Conservation (phyloP, 2,888 invertebrate species). For the Agrenia bidenticulata region DNA sequence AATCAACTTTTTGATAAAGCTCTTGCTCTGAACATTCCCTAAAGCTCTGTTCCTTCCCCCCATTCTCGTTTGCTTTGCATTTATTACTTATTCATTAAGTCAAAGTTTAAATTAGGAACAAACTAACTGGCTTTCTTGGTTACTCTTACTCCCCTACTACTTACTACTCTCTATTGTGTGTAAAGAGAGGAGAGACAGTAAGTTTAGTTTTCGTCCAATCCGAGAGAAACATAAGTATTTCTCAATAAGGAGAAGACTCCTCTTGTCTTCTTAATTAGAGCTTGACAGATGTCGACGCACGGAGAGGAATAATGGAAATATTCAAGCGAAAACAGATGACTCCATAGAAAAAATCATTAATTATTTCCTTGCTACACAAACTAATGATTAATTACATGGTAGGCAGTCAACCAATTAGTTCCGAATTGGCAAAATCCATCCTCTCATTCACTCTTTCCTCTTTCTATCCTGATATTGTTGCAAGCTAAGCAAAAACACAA, state of each 20-base stretch:
- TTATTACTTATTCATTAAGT: constrained; percentile 8
- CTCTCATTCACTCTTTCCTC: background rate
- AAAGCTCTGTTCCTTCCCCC: no score
- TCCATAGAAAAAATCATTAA: constrained; percentile 7
- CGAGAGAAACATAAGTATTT: no score
- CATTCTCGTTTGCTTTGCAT: constrained; percentile 33
- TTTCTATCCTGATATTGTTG: constrained; percentile 7
- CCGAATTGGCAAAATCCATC: background rate
- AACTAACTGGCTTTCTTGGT: no score
- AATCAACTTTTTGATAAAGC: no score
- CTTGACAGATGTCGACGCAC: constrained; percentile 9
- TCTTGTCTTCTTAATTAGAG: constrained; percentile 6
- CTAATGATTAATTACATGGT: constrained; percentile 13
- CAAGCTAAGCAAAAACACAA: constrained; percentile 13
- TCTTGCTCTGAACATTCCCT: no score
- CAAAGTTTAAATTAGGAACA: constrained; percentile 4
- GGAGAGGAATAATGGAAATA: constrained; percentile 1
- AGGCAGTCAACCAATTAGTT: constrained; percentile 9
- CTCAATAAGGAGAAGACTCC: no score
- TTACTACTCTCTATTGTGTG: no score
- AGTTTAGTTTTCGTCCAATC: no score
- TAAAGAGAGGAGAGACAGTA: no score
- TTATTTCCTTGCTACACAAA: constrained; percentile 5
- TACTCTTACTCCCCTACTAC: no score
- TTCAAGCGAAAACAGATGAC: constrained; percentile 1